Percentiles rank a stretch among this genome's conserved stretches.
Conservation (phyloP, 1,140 invertebrate species). For the Colletes gigas region DNA sequence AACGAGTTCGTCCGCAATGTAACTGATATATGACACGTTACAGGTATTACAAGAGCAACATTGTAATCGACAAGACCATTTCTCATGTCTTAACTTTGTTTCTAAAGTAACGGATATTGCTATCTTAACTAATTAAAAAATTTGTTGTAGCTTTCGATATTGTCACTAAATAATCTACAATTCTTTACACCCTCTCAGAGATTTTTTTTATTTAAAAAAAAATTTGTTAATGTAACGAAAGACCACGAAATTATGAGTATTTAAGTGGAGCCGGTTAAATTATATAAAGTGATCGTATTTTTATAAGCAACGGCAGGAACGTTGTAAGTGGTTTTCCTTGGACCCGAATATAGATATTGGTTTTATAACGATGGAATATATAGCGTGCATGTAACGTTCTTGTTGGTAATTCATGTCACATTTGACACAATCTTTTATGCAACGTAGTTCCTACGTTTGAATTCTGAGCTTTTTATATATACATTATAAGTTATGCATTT, state of each 20-base stretch:
- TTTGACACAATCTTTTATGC: neutral
- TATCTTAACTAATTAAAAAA: neutral
- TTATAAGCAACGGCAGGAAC: neutral
- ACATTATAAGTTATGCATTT: conserved; percentile 11
- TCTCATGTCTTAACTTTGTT: neutral
- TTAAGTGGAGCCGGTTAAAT: neutral
- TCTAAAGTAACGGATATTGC: neutral
- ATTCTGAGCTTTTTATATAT: neutral
- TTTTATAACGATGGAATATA: conserved; percentile 12
- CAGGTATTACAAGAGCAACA: conserved; percentile 24
- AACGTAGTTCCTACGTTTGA: neutral
- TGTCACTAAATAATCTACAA: neutral
- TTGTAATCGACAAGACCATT: conserved; percentile 6
- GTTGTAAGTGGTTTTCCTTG: conserved; percentile 15
- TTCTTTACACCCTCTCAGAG: neutral
- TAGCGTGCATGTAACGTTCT: neutral
- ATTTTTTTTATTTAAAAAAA: neutral
- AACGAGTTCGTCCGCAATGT: conserved; percentile 37
- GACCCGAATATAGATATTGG: conserved; percentile 25
- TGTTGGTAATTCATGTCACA: neutral
- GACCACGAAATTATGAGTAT: neutral
- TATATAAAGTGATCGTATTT: neutral
- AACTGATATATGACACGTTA: conserved; percentile 21
- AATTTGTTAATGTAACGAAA: neutral
- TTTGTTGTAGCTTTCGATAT: conserved; percentile 2